Evolutionary conservation across 2,888 invertebrate species (phyloP).

Genomic region (Oscheius onirici): DNA sequence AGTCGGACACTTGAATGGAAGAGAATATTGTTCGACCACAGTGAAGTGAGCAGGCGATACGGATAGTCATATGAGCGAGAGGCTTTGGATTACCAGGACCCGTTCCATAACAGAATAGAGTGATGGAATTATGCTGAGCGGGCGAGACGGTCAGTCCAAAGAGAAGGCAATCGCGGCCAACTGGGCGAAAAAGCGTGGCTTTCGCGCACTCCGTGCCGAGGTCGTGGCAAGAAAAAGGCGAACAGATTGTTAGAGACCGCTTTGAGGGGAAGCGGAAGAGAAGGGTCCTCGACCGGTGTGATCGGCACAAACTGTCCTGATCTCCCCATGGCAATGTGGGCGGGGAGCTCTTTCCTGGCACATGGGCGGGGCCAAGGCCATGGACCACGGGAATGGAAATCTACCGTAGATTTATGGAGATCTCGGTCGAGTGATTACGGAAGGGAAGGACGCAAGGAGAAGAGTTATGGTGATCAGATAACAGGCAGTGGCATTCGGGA

Average conservation of each 20-base stretch:
- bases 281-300: neutral
- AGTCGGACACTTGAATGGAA: too few relatives aligned
- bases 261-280: neutral
- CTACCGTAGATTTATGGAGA: slow-evolving; percentile 23
- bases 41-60: neutral
- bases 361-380: slow-evolving; percentile 26
- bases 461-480: slow-evolving; percentile 9
- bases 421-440: neutral
- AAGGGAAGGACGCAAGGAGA: neutral
- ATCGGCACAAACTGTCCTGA: slow-evolving; percentile 9
- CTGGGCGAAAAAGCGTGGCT: slow-evolving; percentile 14
- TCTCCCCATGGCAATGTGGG: slow-evolving; percentile 19
- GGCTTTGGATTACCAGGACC: neutral
- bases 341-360: slow-evolving; percentile 6
- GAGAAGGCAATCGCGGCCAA: neutral
- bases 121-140: slow-evolving; percentile 29
- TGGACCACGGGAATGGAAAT: slow-evolving; percentile 11
- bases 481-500: slow-evolving; percentile 26
- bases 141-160: slow-evolving; percentile 14
- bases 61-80: neutral
- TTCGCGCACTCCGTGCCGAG: slow-evolving; percentile 6
- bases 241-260: too few relatives aligned
- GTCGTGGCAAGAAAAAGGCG: slow-evolving; percentile 7
- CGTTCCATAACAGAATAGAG: slow-evolving; percentile 1
- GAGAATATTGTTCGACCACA: too few relatives aligned